A percentile compares a stretch with the other conserved stretches of the same genome.
Evolutionary conservation across 2,888 invertebrate species (phyloP).

Genomic region (Acrobasis suavella): DNA sequence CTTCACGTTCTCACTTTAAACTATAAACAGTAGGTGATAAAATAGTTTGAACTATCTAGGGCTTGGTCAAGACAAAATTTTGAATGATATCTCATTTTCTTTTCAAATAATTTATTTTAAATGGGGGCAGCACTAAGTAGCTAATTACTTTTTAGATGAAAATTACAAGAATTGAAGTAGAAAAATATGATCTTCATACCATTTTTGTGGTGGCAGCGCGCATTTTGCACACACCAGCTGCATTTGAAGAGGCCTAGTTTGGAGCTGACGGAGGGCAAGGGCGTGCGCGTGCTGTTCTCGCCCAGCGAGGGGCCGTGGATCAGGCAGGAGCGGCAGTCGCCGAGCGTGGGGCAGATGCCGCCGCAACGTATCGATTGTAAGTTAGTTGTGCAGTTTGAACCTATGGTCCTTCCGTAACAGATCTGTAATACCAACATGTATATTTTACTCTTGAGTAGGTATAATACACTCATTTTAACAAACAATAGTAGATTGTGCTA

Average conservation of each 20-base stretch:
- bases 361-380: conserved; percentile 93
- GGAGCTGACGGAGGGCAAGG: conserved; percentile 85
- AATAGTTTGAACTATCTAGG: too few species aligned
- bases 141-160: too few species aligned
- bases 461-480: too few species aligned
- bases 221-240: conserved; percentile 97
- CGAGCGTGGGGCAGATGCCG: conserved; percentile 93
- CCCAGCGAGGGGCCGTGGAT: conserved; percentile 87
- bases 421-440: conserved; percentile 58
- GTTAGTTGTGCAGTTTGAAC: conserved; percentile 95
- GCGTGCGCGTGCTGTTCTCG: conserved; percentile 56
- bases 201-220: conserved; percentile 93
- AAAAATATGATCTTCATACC: conserved; percentile 66
- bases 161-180: background rate
- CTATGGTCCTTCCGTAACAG: conserved; percentile 92
- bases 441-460: background rate
- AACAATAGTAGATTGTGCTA: too few species aligned
- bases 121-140: too few species aligned
- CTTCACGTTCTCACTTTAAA: too few species aligned
- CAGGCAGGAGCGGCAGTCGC: conserved; percentile 95
- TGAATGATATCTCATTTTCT: too few species aligned
- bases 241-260: conserved; percentile 91
- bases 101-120: too few species aligned
- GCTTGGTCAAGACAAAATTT: too few species aligned
- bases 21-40: too few species aligned